Base-by-base conservation (phyloP, 2,888 invertebrate genomes). In the Elegia similella region DNA sequence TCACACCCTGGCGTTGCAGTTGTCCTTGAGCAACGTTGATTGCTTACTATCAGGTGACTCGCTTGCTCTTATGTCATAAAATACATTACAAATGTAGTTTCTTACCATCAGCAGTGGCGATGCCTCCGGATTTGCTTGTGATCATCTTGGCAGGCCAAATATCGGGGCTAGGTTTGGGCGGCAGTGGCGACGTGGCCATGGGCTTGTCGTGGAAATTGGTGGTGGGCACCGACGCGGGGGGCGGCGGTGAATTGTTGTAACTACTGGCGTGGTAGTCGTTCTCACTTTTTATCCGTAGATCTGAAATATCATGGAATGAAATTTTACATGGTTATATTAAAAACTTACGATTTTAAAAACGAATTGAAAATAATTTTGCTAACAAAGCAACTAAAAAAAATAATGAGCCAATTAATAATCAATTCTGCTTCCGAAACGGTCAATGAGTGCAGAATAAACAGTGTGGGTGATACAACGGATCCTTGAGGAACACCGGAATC, bases 51-150 rank as follows among this genome's bases (percentile, higher is more conserved):
- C n/a, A n/a, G n/a, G n/a, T n/a, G n/a, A n/a, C n/a, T n/a, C n/a
- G n/a, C n/a, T n/a, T n/a, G n/a, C n/a, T n/a, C n/a, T n/a, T n/a
- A n/a, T n/a, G n/a, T n/a, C n/a, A n/a, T n/a, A n/a, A n/a, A n/a
- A n/a, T n/a, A n/a, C n/a, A n/a, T n/a, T n/a, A n/a, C n/a, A n/a
- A n/a, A n/a, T n/a, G n/a, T n/a, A 48, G 17, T 12, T 42, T 38
- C 91, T 93, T 78, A 96, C 96, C 96, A 82, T 97, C 96, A 74
- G 96, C 95, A 76, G 97, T 97, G 74, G 96, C 95, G 67, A 96
- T 95, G 73, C 95, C 95, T 66, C 95, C 95, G 73, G 96, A 95
- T 88, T 96, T 95, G 90, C 93, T 94, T 57, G 93, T 93, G 72
- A 94, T 92, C 69, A 93, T 88, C 78, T 94, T 93, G 61, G 93